A percentile compares a stretch with the other conserved stretches of the same genome.
Conservation (phyloP, 2,888 invertebrate species). For the Sinelater perroti region DNA sequence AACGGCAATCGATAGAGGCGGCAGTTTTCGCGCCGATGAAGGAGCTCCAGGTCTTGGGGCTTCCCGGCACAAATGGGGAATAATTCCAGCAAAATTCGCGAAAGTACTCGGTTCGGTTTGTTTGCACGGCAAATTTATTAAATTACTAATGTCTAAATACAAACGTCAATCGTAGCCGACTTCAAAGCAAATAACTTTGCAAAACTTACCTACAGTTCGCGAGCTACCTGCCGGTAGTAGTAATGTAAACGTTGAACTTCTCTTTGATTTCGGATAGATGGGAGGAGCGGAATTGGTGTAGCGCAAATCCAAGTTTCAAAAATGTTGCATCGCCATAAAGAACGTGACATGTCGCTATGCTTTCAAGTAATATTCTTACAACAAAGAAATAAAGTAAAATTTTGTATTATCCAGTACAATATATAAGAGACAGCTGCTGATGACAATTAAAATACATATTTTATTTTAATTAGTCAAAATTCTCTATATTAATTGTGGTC, state of each 20-base stretch:
- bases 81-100: neutral
- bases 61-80: too few relatives aligned
- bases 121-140: neutral
- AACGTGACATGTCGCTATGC: too few relatives aligned
- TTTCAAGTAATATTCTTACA: too few relatives aligned
- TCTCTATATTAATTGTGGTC: too few relatives aligned
- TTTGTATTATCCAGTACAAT: too few relatives aligned
- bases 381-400: too few relatives aligned
- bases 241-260: slow-evolving; percentile 8
- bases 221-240: neutral
- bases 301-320: too few relatives aligned
- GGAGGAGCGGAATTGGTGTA: too few relatives aligned
- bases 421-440: too few relatives aligned
- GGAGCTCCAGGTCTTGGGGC: neutral
- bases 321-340: too few relatives aligned
- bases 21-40: neutral
- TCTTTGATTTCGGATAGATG: slow-evolving; percentile 7
- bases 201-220: neutral
- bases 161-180: neutral
- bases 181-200: slow-evolving; percentile 3
- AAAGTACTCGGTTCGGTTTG: neutral
- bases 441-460: too few relatives aligned
- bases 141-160: slow-evolving; percentile 1
- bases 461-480: too few relatives aligned
- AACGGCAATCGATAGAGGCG: slow-evolving; percentile 1